Conservation (phyloP, 2,113 vertebrate genomes). For the Solea solea region DNA sequence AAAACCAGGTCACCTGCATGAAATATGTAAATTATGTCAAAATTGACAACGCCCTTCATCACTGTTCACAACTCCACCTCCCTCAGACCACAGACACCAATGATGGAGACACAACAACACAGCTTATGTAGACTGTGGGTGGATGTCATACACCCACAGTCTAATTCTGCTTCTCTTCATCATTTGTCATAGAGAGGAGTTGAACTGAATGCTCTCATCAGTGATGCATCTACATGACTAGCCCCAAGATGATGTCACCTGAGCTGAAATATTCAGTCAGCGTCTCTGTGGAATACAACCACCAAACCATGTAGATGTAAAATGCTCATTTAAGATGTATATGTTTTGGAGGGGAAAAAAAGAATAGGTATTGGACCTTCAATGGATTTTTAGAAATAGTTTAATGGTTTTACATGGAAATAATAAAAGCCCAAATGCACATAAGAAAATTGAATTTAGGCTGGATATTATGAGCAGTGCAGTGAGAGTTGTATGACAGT, state of each 20-base stretch:
- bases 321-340: not conserved
- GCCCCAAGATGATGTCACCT: slow-evolving; percentile 82
- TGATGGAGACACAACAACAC: slow-evolving; percentile 11
- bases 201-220: slow-evolving; percentile 59
- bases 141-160: slow-evolving; percentile 78
- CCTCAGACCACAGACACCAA: slow-evolving; percentile 48
- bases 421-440: not conserved
- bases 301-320: not conserved
- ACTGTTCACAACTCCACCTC: slow-evolving; percentile 83
- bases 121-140: slow-evolving; percentile 47
- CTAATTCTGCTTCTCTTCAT: slow-evolving; percentile 79
- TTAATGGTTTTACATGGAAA: not conserved
- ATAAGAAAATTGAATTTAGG: not conserved
- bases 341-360: no score
- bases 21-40: no score
- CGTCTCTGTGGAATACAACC: not conserved
- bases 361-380: not conserved
- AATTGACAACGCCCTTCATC: slow-evolving; percentile 84
- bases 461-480: not conserved
- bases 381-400: not conserved
- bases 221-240: slow-evolving; percentile 72
- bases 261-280: not conserved
- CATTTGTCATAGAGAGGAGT: slow-evolving; percentile 67
- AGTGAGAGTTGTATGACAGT: not conserved
- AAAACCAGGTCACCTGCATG: no score